Evolutionary conservation across 1,140 invertebrate species (phyloP).

Genomic region (Orius laevigatus): DNA sequence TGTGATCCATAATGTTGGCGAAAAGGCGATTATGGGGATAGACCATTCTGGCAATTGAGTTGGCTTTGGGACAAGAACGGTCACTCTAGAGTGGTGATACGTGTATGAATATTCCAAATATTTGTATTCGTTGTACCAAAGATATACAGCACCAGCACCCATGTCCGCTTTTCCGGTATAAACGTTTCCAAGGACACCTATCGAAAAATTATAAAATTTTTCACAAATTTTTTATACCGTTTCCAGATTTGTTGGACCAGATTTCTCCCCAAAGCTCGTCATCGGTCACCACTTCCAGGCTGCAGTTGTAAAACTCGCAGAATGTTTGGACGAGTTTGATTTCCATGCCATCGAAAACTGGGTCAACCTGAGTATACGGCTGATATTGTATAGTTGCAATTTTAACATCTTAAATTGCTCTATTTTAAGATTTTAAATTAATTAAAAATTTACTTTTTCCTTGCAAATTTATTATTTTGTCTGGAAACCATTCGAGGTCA

Average conservation of each 20-base stretch:
- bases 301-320: constrained; percentile 9
- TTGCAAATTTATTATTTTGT: too few relatives aligned
- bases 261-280: constrained; percentile 7
- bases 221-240: constrained; percentile 10
- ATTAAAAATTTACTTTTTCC: too few relatives aligned
- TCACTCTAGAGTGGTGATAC: constrained; percentile 8
- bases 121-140: constrained; percentile 5
- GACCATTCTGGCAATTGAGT: constrained; percentile 9
- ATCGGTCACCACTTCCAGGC: background rate
- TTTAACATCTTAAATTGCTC: constrained; percentile 4
- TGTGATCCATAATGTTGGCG: constrained; percentile 4
- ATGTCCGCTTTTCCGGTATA: constrained; percentile 10
- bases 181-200: constrained; percentile 11
- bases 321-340: constrained; percentile 6
- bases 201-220: constrained; percentile 1
- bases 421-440: too few relatives aligned
- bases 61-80: constrained; percentile 11
- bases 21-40: constrained; percentile 11
- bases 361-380: constrained; percentile 7
- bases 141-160: constrained; percentile 4
- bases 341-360: constrained; percentile 13
- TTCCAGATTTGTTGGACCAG: constrained; percentile 11
- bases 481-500: too few relatives aligned
- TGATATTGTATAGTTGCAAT: constrained; percentile 10
- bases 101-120: constrained; percentile 4